These are phyloP conservation scores for Drosophila monieri DNA, from an alignment of 2,888 invertebrate genomes.

Conservation along the genomic window DNA sequence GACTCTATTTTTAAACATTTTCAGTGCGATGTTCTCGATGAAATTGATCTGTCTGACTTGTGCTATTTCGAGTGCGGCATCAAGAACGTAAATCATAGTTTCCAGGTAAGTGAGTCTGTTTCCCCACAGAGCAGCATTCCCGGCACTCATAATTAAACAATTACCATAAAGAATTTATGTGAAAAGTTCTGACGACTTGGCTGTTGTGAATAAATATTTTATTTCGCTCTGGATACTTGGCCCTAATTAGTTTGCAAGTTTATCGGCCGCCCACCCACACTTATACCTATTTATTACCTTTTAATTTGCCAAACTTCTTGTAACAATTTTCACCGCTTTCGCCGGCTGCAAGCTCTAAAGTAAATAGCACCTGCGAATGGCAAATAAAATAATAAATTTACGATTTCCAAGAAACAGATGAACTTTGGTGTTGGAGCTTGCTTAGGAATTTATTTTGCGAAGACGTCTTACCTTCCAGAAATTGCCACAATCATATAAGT, in stretches of 20 bases:
- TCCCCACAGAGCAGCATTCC: background rate
- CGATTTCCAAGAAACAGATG: no score
- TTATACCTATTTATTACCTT: constrained; percentile 23
- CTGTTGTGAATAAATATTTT: constrained; percentile 19
- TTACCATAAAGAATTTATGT: constrained; percentile 36
- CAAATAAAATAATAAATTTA: no score
- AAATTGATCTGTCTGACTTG: constrained; percentile 92
- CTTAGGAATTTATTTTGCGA: no score
- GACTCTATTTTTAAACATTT: constrained; percentile 36
- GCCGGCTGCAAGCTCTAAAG: background rate
- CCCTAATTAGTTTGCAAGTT: constrained; percentile 34
- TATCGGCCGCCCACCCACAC: constrained; percentile 8
- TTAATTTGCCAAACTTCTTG: constrained; percentile 33
- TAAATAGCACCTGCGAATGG: no score
- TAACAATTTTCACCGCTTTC: constrained; percentile 11
- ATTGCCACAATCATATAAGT: no score
- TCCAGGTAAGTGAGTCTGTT: constrained; percentile 88
- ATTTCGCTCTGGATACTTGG: constrained; percentile 15
- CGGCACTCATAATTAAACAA: no score
- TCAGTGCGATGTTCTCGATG: constrained; percentile 95
- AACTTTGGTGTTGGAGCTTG: no score
- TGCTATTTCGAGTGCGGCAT: constrained; percentile 94
- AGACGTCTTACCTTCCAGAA: no score
- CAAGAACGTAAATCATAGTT: constrained; percentile 94
- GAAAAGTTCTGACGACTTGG: constrained; percentile 38